These are phyloP conservation scores for Labia minor DNA, from an alignment of 2,888 invertebrate genomes.

Conservation along the genomic window DNA sequence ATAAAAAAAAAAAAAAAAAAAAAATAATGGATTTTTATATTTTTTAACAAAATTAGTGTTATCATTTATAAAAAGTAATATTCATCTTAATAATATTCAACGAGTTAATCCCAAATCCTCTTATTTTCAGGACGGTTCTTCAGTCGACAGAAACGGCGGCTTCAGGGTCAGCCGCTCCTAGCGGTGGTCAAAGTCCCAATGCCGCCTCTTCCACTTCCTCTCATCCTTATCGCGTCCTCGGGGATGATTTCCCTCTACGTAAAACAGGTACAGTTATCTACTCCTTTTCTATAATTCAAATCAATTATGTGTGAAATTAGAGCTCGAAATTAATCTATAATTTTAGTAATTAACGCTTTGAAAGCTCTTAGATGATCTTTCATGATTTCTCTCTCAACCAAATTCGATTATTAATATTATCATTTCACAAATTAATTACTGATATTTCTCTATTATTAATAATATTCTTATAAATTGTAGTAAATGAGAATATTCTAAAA, in stretches of 20 bases:
- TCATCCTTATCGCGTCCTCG: slow-evolving; percentile 40
- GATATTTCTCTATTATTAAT: too few species aligned
- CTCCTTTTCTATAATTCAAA: slow-evolving; percentile 17
- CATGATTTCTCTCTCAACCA: background rate
- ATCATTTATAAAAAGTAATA: too few species aligned
- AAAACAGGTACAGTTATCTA: slow-evolving; percentile 74
- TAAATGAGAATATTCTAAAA: too few species aligned
- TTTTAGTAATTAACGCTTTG: slow-evolving; percentile 20
- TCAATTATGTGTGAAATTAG: slow-evolving; percentile 9
- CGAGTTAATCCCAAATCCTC: too few species aligned
- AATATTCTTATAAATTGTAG: too few species aligned
- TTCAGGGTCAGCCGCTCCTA: slow-evolving; percentile 21
- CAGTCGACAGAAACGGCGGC: slow-evolving; percentile 26
- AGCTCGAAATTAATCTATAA: slow-evolving; percentile 20
- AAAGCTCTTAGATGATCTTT: background rate
- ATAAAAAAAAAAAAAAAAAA: too few species aligned
- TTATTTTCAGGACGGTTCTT: slow-evolving; percentile 25
- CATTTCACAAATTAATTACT: too few species aligned
- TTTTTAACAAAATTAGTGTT: too few species aligned
- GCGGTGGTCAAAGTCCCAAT: slow-evolving; percentile 24
- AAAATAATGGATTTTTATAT: too few species aligned
- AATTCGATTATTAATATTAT: too few species aligned
- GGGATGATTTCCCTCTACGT: slow-evolving; percentile 80
- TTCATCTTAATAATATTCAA: too few species aligned
- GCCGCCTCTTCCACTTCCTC: slow-evolving; percentile 31